These are phyloP conservation scores for Acleris holmiana DNA, from an alignment of 2,888 invertebrate species.

Conservation along the genomic window DNA sequence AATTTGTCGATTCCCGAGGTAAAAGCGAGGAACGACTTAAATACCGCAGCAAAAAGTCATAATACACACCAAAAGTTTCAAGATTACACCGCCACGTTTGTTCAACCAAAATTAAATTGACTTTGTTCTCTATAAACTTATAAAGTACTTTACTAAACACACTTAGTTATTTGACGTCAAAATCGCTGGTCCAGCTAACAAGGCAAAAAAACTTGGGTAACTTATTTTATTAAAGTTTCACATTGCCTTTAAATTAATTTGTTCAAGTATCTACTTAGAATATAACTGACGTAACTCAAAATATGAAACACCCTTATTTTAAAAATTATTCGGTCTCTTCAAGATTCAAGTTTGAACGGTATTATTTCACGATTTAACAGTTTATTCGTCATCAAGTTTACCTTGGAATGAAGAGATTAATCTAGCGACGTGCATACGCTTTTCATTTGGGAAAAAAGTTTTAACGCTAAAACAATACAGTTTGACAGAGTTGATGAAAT, in stretches of 20 bases:
- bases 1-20: no score
- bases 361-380: no score
- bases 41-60: no score
- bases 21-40: no score
- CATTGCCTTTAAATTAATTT: constrained; percentile 23
- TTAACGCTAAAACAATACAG: constrained; percentile 46
- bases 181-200: background rate
- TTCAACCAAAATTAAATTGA: background rate
- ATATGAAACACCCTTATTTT: no score
- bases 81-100: background rate
- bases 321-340: no score
- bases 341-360: no score
- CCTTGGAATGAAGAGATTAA: constrained; percentile 3
- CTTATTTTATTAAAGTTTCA: constrained; percentile 20
- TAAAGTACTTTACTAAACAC: background rate
- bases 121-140: background rate
- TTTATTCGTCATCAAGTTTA: no score
- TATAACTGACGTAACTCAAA: no score
- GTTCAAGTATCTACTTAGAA: background rate
- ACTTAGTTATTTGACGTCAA: constrained; percentile 16
- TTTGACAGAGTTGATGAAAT: constrained; percentile 55
- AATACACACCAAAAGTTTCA: background rate
- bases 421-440: constrained; percentile 7
- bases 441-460: constrained; percentile 20
- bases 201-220: constrained; percentile 16